Evolutionary conservation across 2,888 invertebrate species (phyloP).

Genomic region (Caenorhabditis angaria): DNA sequence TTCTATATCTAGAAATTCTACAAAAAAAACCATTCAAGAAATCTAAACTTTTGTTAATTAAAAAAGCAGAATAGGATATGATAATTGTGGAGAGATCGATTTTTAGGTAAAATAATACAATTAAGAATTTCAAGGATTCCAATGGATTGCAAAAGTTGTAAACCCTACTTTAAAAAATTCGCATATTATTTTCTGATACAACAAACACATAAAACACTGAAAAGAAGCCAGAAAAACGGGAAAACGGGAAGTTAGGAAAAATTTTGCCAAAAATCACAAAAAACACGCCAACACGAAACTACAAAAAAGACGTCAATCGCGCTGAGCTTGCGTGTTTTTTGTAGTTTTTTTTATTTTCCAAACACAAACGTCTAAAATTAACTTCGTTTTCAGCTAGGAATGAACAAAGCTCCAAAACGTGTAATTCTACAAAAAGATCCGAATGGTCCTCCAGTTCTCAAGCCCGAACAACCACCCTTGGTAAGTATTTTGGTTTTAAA

Average conservation of each 20-base stretch:
- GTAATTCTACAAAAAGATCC: not conserved
- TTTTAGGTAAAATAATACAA: no score
- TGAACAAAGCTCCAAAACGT: not conserved
- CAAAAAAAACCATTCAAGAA: no score
- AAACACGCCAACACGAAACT: slow-evolving; percentile 10
- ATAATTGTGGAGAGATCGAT: no score
- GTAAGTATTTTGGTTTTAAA: no score
- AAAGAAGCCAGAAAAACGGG: not conserved
- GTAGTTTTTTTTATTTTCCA: not conserved
- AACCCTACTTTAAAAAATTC: no score
- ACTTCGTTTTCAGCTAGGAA: not conserved
- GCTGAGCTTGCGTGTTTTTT: not conserved
- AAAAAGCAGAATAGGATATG: no score
- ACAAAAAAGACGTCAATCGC: not conserved
- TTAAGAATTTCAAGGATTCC: no score
- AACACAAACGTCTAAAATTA: not conserved
- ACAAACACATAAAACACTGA: no score
- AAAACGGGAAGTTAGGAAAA: slow-evolving; percentile 11
- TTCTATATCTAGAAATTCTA: no score
- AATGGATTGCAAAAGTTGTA: no score
- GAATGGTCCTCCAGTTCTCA: not conserved
- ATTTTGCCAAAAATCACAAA: not conserved
- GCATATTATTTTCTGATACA: no score
- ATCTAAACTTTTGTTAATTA: no score
- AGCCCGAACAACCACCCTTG: not conserved